Evolutionary conservation across 2,797 vertebrate genomes (phyloP).

Genomic region (Malacoctenus gilli): DNA sequence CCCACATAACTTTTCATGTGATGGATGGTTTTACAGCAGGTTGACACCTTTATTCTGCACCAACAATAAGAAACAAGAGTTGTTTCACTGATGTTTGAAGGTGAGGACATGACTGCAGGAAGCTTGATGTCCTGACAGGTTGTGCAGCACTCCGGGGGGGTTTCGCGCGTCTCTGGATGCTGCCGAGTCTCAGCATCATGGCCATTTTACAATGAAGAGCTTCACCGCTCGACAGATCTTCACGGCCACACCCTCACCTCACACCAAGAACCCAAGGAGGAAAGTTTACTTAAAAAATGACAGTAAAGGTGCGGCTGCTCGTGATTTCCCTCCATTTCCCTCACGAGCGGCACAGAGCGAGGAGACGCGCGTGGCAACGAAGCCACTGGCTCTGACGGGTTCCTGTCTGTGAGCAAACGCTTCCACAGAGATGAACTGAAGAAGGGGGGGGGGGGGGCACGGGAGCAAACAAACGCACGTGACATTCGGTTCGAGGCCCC

Average conservation of each 20-base stretch:
- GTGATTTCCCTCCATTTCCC: constrained; percentile 19
- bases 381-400: constrained; percentile 51
- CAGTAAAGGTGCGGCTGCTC: constrained; percentile 26
- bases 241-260: constrained; percentile 16
- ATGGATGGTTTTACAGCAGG: too few relatives aligned
- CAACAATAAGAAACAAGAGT: too few relatives aligned
- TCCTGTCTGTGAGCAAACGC: constrained; percentile 37
- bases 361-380: constrained; percentile 38
- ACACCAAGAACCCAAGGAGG: too few relatives aligned
- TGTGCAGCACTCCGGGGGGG: too few relatives aligned
- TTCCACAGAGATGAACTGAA: constrained; percentile 23
- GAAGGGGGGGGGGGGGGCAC: constrained; percentile 23
- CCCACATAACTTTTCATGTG: too few relatives aligned
- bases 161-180: constrained; percentile 28
- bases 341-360: constrained; percentile 28
- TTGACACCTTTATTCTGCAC: too few relatives aligned
- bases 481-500: constrained; percentile 54
- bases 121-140: too few relatives aligned
- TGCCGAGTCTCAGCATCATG: constrained; percentile 10
- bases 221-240: constrained; percentile 15
- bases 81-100: too few relatives aligned
- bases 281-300: too few relatives aligned
- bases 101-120: too few relatives aligned
- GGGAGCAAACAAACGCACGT: constrained; percentile 39
- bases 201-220: constrained; percentile 8